Conservation (phyloP, 2,113 vertebrate genomes). For the Rhea pennata region DNA sequence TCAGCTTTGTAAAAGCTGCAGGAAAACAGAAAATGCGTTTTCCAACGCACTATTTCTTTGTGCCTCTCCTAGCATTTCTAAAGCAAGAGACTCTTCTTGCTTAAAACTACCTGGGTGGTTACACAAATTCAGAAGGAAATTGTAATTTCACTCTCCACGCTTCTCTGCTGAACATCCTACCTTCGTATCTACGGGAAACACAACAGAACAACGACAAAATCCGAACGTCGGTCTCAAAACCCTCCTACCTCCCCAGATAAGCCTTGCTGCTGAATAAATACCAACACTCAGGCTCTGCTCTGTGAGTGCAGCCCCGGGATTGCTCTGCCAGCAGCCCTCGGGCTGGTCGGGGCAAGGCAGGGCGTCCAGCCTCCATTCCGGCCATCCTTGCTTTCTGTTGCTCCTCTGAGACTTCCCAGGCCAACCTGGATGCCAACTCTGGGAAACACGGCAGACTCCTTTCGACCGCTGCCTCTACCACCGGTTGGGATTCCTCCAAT, state of each 20-base stretch:
- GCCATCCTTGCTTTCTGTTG: not conserved
- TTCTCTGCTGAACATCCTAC: not conserved
- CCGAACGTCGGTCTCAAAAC: too few relatives aligned
- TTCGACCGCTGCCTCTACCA: not conserved
- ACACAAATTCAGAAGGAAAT: not conserved
- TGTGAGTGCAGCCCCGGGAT: rapidly evolving
- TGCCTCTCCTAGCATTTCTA: not conserved
- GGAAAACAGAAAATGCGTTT: not conserved
- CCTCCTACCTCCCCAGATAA: not conserved
- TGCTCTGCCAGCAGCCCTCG: not conserved
- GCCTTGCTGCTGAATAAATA: not conserved
- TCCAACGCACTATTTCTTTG: not conserved
- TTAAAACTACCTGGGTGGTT: not conserved
- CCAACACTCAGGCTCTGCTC: not conserved
- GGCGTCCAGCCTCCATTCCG: too few relatives aligned
- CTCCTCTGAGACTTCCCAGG: not conserved
- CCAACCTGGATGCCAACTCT: rapidly evolving
- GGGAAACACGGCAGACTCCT: not conserved
- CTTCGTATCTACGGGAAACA: not conserved
- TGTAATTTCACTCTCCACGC: not conserved
- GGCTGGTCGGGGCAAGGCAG: not conserved
- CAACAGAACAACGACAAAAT: too few relatives aligned
- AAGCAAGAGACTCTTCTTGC: not conserved
- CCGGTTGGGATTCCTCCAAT: not conserved
- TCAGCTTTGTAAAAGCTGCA: not conserved